Evolutionary conservation across 2,113 vertebrate species (phyloP), one percentile per base, ranked within the genome.

Genomic region (Alectura lathami): DNA sequence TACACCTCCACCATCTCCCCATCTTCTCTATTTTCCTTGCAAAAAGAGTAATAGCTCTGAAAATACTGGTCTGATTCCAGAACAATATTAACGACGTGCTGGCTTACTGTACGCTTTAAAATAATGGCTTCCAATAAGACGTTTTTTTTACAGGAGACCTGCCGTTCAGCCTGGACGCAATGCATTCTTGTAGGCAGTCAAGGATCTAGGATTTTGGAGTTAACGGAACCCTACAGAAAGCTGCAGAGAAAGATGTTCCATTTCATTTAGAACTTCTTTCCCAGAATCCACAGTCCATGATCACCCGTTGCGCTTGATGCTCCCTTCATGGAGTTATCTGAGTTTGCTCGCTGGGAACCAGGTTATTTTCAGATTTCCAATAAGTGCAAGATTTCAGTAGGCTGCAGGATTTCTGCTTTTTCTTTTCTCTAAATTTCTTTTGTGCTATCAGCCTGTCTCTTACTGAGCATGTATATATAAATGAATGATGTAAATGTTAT

Each of bases 281-380:
- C 40, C 48, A 7, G 23, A 40, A 40, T 18, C 57, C 29, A 0
- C 13, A 30, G 21, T 30, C 30, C 30, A 7, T 20, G 29, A 9
- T 24, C 8, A 1, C 34, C 26, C 10, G 0, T 9, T 4, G 54
- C 5, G 5, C 17, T 66, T 45, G 1, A 0, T 14, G 38, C 51
- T 73, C 54, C n/a, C 21, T 64, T 26, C n/a, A 3, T 29, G 1
- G 3, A 59, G 11, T 20, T 18, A 12, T 27, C 48, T 42, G 34
- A 4, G 9, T 24, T 11, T 53, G 32, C 79, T 70, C 27, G 15
- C 69, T 66, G 68, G 89, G 34, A 60, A 53, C 50, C 27, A 50
- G 13, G 21, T 21, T 15, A n/a, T 64, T 48, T 47, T 47, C 38
- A 20, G 38, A 6, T 17, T 57, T 47, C 38, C 13, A 47, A 5